Conservation (phyloP, 2,888 invertebrate species). For the Noctua janthe region DNA sequence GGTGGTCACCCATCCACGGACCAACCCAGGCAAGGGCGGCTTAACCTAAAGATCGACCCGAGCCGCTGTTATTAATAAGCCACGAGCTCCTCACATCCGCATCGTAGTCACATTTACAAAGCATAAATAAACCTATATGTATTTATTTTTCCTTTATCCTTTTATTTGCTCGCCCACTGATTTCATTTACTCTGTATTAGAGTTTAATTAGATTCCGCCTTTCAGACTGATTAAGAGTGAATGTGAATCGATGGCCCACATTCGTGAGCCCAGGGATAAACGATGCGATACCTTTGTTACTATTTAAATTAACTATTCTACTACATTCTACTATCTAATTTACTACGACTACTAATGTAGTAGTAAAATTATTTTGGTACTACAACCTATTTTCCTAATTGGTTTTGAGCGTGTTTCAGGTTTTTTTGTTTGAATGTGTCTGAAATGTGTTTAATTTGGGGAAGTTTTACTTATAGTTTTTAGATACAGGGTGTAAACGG, state of each 20-base stretch:
- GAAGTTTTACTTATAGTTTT: neutral
- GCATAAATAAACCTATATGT: neutral
- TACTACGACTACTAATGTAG: conserved; percentile 16
- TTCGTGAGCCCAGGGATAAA: conserved; percentile 48
- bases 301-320: conserved; percentile 53
- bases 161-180: conserved; percentile 26
- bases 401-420: neutral
- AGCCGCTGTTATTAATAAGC: too few relatives aligned
- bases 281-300: conserved; percentile 51
- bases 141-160: conserved; percentile 17
- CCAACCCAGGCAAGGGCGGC: too few relatives aligned
- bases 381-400: conserved; percentile 22
- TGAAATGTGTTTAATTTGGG: neutral
- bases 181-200: conserved; percentile 43
- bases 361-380: conserved; percentile 8
- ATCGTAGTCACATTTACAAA: neutral
- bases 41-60: too few relatives aligned
- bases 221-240: conserved; percentile 65
- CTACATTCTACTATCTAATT: conserved; percentile 8
- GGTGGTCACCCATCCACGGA: too few relatives aligned
- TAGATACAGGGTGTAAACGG: neutral
- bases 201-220: conserved; percentile 66
- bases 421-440: neutral
- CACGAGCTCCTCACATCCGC: too few relatives aligned
- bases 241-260: conserved; percentile 65